These are phyloP conservation scores for Nannobrachium achirus DNA, from an alignment of 2,113 vertebrate genomes.

Conservation along the genomic window DNA sequence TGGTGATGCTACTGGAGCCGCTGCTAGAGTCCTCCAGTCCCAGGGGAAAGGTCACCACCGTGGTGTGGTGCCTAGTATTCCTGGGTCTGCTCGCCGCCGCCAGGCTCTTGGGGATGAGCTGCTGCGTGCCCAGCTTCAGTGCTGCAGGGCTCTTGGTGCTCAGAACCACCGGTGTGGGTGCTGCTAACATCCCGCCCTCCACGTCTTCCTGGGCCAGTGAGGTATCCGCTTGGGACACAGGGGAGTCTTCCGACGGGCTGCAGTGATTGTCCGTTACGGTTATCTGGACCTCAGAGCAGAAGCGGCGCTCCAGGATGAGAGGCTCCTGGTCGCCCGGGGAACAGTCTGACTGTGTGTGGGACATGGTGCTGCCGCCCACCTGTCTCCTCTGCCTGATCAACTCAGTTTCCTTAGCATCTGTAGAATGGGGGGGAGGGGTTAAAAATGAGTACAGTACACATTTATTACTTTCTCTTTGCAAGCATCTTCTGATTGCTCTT, in stretches of 20 bases:
- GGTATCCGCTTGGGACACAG: constrained; percentile 1
- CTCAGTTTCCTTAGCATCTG: constrained; percentile 38
- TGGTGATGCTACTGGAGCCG: constrained; percentile 13
- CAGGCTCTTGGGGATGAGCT: constrained; percentile 89
- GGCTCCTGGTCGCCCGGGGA: constrained; percentile 67
- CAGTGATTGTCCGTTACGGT: constrained; percentile 51
- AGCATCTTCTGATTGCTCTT: too few species aligned
- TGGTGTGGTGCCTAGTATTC: constrained; percentile 82
- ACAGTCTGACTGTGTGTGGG: constrained; percentile 63
- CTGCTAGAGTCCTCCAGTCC: constrained; percentile 50
- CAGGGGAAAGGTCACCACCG: constrained; percentile 74
- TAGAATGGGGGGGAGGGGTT: constrained; percentile 25
- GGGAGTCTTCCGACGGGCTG: background rate
- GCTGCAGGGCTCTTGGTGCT: constrained; percentile 86
- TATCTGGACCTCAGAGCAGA: constrained; percentile 74
- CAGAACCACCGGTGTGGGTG: constrained; percentile 70
- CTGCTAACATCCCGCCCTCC: constrained; percentile 6
- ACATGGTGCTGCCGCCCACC: constrained; percentile 69
- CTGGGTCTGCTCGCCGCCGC: constrained; percentile 81
- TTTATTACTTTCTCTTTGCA: too few species aligned
- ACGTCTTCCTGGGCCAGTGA: rapidly evolving
- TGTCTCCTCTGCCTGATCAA: background rate
- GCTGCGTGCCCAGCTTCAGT: constrained; percentile 83
- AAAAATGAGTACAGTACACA: background rate
- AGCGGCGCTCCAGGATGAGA: constrained; percentile 73